Percentiles rank a stretch among this genome's conserved stretches.
Conservation (phyloP, 2,888 invertebrate genomes). For the Thereva nobilitata region DNA sequence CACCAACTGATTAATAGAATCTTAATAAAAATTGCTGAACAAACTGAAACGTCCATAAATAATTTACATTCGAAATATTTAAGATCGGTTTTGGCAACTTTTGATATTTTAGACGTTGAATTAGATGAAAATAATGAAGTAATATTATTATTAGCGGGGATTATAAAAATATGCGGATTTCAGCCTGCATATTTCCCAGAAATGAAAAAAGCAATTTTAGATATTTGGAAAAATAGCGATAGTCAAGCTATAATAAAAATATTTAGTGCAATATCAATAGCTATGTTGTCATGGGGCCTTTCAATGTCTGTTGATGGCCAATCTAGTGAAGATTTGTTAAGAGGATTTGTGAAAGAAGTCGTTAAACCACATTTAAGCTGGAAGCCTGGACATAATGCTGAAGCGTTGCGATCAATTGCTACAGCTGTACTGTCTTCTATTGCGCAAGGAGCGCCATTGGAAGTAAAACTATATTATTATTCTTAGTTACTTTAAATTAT, state of each 20-base stretch:
- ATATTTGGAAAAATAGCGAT: slow-evolving; percentile 50
- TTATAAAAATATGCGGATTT: slow-evolving; percentile 50
- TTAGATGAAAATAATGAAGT: slow-evolving; percentile 54
- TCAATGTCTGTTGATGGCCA: slow-evolving; percentile 41
- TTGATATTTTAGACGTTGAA: slow-evolving; percentile 51
- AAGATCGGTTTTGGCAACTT: slow-evolving; percentile 47
- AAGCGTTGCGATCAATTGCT: slow-evolving; percentile 56
- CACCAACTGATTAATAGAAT: slow-evolving; percentile 44
- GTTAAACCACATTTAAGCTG: slow-evolving; percentile 52
- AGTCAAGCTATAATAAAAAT: slow-evolving; percentile 54
- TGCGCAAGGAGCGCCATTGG: slow-evolving; percentile 50
- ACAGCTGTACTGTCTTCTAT: slow-evolving; percentile 54
- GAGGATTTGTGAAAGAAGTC: slow-evolving; percentile 47
- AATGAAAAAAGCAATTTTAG: slow-evolving; percentile 49
- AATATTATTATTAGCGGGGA: slow-evolving; percentile 52
- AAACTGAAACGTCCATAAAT: slow-evolving; percentile 41
- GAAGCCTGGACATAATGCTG: slow-evolving; percentile 54
- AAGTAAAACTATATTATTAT: slow-evolving; percentile 36
- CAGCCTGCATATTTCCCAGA: slow-evolving; percentile 48
- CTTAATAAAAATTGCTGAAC: slow-evolving; percentile 45
- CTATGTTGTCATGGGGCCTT: slow-evolving; percentile 50
- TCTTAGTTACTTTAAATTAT: neutral
- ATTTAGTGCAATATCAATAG: slow-evolving; percentile 53
- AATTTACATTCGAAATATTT: slow-evolving; percentile 51
- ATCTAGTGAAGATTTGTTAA: slow-evolving; percentile 47